Conservation (phyloP, 1,140 invertebrate species). For the Monochamus saltuarius region DNA sequence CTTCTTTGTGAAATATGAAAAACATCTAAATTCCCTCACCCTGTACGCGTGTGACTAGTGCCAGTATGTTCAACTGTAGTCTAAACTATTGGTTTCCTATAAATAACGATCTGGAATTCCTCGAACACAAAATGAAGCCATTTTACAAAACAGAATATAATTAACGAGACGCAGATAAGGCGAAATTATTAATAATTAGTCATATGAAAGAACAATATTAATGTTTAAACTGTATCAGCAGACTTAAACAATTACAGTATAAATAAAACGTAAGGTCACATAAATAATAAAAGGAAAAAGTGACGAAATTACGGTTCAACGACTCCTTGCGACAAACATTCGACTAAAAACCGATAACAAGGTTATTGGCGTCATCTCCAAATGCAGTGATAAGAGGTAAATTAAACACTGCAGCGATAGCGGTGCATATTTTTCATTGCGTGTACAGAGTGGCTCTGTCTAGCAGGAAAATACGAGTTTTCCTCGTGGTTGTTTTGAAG, state of each 20-base stretch:
- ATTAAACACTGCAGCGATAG: constrained; percentile 20
- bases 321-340: constrained; percentile 42
- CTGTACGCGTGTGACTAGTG: too few species aligned
- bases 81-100: too few species aligned
- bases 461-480: too few species aligned
- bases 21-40: too few species aligned
- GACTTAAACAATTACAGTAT: constrained; percentile 9
- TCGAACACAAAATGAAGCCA: neutral
- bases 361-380: constrained; percentile 44
- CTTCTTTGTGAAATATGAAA: too few species aligned
- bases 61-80: too few species aligned
- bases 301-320: constrained; percentile 43
- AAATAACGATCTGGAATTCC: too few species aligned
- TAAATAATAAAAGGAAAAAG: constrained; percentile 29
- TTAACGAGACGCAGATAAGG: neutral
- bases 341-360: constrained; percentile 40
- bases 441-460: too few species aligned
- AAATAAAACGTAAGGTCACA: constrained; percentile 21
- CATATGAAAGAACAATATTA: constrained; percentile 1
- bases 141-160: neutral
- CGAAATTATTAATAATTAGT: constrained; percentile 2
- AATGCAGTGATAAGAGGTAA: constrained; percentile 39
- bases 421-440: too few species aligned
- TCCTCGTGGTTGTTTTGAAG: too few species aligned
- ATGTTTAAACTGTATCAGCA: neutral